phyloP scores from a whole-genome alignment of 2,888 invertebrate species.

The Amphipoea oculea region DNA sequence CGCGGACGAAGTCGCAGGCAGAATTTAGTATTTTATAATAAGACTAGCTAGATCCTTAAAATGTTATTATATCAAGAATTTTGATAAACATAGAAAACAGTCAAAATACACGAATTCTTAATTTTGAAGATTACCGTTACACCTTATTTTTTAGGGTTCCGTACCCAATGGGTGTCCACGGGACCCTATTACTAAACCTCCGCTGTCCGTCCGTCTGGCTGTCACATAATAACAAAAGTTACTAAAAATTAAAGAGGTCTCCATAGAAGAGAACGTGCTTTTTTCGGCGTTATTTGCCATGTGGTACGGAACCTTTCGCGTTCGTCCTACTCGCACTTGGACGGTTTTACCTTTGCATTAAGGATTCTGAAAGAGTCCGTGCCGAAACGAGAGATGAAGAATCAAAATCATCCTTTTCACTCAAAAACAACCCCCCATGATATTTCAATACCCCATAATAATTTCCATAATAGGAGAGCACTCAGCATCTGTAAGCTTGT shows the following conservation, averaged over 20 bases:
- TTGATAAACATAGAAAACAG: not conserved
- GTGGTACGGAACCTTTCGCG: no score
- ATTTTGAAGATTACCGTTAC: not conserved
- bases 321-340: no score
- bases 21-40: not conserved
- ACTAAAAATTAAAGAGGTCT: no score
- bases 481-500: constrained; percentile 31
- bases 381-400: not conserved
- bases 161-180: not conserved
- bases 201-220: not conserved
- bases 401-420: not conserved
- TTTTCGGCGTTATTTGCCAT: no score
- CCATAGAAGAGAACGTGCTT: no score
- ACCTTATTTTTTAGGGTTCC: not conserved
- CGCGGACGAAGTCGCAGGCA: no score
- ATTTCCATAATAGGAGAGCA: constrained; percentile 42
- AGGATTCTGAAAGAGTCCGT: not conserved
- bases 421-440: not conserved
- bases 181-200: not conserved
- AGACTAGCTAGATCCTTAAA: not conserved
- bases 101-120: not conserved
- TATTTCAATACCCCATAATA: constrained; percentile 27
- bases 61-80: not conserved
- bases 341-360: not conserved
- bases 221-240: not conserved